Conservation (phyloP, 2,797 vertebrate genomes). For the Rhynchonycteris naso region DNA sequence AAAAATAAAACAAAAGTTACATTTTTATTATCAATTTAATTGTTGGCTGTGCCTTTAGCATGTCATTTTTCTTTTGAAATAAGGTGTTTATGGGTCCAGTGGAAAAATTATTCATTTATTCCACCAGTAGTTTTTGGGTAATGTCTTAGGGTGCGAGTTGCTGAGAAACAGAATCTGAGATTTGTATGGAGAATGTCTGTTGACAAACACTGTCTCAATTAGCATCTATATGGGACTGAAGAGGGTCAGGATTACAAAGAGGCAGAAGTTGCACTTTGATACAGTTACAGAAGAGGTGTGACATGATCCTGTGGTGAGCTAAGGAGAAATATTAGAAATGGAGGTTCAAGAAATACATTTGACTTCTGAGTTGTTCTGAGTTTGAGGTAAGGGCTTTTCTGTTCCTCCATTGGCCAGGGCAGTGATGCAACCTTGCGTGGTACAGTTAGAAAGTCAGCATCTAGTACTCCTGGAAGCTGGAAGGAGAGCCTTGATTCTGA, state of each 20-base stretch:
- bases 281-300: background rate
- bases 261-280: background rate
- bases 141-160: background rate
- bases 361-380: background rate
- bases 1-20: background rate
- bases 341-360: too few species aligned
- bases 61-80: constrained; percentile 41
- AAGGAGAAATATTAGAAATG: too few species aligned
- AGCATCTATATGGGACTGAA: background rate
- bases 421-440: background rate
- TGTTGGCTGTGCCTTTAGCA: background rate
- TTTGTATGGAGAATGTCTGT: background rate
- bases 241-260: too few species aligned
- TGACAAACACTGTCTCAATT: background rate
- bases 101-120: background rate
- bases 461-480: background rate
- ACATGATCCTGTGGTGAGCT: accelerated
- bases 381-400: background rate
- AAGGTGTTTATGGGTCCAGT: background rate
- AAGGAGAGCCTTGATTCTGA: background rate
- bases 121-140: background rate
- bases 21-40: background rate
- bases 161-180: background rate
- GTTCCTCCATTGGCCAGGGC: background rate
- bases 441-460: background rate